Evolutionary conservation across 2,113 vertebrate genomes (phyloP).

Genomic region (Australoheros scitulus): DNA sequence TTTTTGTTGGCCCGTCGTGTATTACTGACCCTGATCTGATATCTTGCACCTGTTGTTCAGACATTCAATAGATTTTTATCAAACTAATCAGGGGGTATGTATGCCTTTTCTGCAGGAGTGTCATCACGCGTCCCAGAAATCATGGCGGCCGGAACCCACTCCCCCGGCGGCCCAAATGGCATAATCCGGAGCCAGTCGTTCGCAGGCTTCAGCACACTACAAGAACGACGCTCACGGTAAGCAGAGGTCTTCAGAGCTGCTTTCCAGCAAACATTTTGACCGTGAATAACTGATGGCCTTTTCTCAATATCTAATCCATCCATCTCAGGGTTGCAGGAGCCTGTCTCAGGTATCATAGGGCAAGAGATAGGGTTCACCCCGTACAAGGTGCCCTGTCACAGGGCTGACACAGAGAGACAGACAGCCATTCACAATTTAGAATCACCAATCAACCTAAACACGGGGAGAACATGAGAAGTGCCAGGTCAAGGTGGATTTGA

Average conservation of each 20-base stretch:
- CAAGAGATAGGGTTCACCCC: too few species aligned
- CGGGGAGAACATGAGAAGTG: too few species aligned
- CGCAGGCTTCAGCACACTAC: constrained; percentile 95
- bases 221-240: constrained; percentile 94
- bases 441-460: too few species aligned
- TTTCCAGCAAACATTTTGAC: too few species aligned
- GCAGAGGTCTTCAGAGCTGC: constrained; percentile 4
- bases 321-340: too few species aligned
- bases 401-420: too few species aligned
- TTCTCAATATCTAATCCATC: too few species aligned
- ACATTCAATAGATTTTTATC: neutral
- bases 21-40: neutral
- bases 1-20: neutral
- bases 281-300: too few species aligned
- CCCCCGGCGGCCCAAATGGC: constrained; percentile 95
- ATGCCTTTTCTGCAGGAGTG: constrained; percentile 81
- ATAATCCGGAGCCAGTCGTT: constrained; percentile 99
- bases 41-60: neutral
- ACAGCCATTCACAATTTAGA: too few species aligned
- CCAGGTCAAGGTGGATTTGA: too few species aligned
- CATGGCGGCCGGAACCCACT: constrained; percentile 94
- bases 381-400: too few species aligned
- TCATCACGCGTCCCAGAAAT: constrained; percentile 89
- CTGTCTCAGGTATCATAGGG: too few species aligned
- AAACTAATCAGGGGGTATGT: neutral